Base-by-base conservation (phyloP, 2,797 vertebrate species). In the Pampus argenteus region DNA sequence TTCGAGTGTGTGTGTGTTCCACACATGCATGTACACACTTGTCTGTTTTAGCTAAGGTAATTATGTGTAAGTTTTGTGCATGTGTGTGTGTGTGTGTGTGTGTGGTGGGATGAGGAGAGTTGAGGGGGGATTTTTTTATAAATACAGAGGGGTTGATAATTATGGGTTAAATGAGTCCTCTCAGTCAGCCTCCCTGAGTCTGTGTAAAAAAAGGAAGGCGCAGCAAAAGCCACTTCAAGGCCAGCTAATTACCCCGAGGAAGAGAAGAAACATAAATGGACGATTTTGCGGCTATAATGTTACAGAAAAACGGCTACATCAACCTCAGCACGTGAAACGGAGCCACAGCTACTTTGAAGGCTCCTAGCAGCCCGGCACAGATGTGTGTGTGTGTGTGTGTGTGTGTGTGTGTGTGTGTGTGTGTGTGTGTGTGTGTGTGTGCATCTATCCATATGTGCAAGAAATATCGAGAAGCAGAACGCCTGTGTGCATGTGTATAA, bases 161-260 rank as follows among this genome's bases (percentile, higher is more conserved):
- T 90, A 92, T 73, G 94, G 85, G 91, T 92, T 94, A 85, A 91
- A 91, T 78, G 80, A 92, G 84, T 86, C 81, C 84, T 88, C 87
- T 83, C 85, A 91, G 91, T 92, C 84, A 89, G 87, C 87, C 87
- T 87, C 83, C 85, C 82, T 71, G 78, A 88, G 85, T 82, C 89
- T 89, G 85, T 87, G 88, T 88, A 88, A 89, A 88, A 84, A 89
- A 90, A 90, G 85, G 90, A 88, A 89, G 86, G 84, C 88, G 83
- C 85, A 91, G 80, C 77, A 50, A 91, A 90, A 93, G 90, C 91
- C 91, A 94, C 92, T 94, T 94, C 93, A 94, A 94, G 90, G 90
- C 74, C 59, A 45, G 72, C 87, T 91, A 91, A 94, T 92, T 93
- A 91, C 90, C 88, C 89, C 76, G 68, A 93, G 92, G 90, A 94